Base-by-base conservation (phyloP, 2,797 vertebrate species). In the Ctenochaetus hawaiiensis region DNA sequence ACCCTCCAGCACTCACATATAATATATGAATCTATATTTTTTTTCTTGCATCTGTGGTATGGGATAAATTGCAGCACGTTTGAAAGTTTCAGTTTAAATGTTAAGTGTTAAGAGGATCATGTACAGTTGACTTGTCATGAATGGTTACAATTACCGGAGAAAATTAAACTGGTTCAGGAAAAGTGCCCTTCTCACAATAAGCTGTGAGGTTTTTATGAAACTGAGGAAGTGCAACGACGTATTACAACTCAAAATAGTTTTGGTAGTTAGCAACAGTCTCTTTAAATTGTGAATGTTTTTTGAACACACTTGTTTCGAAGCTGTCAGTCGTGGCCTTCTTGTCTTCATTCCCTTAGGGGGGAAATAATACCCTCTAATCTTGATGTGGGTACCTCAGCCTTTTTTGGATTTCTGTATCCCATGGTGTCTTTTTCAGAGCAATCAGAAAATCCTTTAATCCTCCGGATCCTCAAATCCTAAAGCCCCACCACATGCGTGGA, bases 401-500 rank as follows among this genome's bases (percentile, higher is more conserved):
- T 91, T 93, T 94, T 86, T 77, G 87, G 89, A 91, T 92, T 83
- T 78, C 83, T 91, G 72, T 87, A 81, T 93, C 91, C 90, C 79
- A 53, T 68, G 85, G 88, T 87, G 87, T 89, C 82, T 88, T 92
- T 91, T 91, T 89, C 93, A 88, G 77, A 71, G 87, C 75, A 71
- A 87, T 92, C 85, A 75, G 75, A 88, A 91, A 95, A 94, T 93
- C 94, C 91, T 81, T 77, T 93, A 94, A 95, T 93, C 92, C 92
- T 47, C 41, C 77, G 74, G 76, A 93, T 91, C 89, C 89, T 72
- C 63, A 83, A 92, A 91, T 89, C 89, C 91, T 51, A 78, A 91
- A 91, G 60, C 83, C 75, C 76, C 76, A 69, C 70, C 68, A 64
- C 80, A 83, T 84, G 81, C 59, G 78, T 86, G 72, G 85, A 83